phyloP scores from a whole-genome alignment of 1,140 invertebrate species.

The Trichonephila clavipes region DNA sequence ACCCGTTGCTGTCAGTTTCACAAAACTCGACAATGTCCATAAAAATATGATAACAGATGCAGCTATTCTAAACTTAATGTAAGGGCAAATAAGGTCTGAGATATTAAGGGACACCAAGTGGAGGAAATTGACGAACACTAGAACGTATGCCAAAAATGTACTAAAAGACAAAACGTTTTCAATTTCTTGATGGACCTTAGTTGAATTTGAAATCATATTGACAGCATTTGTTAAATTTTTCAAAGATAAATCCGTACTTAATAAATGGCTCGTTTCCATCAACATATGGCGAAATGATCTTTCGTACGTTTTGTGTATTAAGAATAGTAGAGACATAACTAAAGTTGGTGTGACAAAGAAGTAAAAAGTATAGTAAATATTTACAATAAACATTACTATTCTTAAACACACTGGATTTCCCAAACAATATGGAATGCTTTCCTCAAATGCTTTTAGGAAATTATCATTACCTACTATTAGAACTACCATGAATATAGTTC shows the following conservation, averaged over 20 bases:
- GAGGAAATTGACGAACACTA: constrained; percentile 43
- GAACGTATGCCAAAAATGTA: constrained; percentile 19
- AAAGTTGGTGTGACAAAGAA: constrained; percentile 26
- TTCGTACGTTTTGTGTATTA: neutral
- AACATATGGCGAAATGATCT: neutral
- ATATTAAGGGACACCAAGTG: neutral
- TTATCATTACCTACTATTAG: neutral
- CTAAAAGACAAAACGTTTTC: constrained; percentile 22
- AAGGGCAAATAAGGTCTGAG: neutral
- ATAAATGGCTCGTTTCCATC: neutral
- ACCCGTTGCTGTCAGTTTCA: neutral
- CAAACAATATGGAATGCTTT: neutral
- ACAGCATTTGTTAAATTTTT: neutral
- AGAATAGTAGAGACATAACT: constrained; percentile 24
- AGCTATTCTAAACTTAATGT: neutral
- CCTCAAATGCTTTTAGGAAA: neutral
- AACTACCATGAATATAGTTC: neutral
- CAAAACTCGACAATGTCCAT: neutral
- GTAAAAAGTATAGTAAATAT: neutral
- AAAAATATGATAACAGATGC: neutral
- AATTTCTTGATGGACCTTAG: neutral
- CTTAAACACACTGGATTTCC: neutral
- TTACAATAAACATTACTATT: neutral
- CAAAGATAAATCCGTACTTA: neutral
- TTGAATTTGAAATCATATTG: neutral